phyloP scores from a whole-genome alignment of 1,140 invertebrate genomes.

The Micrasema minimum region DNA sequence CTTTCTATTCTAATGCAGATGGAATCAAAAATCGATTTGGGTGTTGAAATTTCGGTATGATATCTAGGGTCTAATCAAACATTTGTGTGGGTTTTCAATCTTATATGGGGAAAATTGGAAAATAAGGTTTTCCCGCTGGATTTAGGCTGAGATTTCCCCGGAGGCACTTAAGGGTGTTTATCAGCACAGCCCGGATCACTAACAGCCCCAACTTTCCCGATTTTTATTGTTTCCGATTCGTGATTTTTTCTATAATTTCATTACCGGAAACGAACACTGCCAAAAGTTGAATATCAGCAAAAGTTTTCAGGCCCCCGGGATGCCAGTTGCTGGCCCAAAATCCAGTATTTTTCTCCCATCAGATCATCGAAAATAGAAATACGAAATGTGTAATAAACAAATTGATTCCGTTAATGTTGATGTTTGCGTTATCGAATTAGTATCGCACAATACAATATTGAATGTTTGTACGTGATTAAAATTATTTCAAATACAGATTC shows the following conservation, averaged over 20 bases:
- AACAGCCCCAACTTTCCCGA: slow-evolving; percentile 11
- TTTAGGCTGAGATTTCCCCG: slow-evolving; percentile 19
- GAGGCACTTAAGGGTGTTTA: slow-evolving; percentile 28
- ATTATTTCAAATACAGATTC: too few species aligned
- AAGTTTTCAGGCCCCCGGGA: too few species aligned
- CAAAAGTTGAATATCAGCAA: too few species aligned
- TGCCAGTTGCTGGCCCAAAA: too few species aligned
- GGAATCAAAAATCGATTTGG: slow-evolving; percentile 13
- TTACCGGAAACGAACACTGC: background rate
- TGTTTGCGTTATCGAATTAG: too few species aligned
- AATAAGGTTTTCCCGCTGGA: slow-evolving; percentile 12
- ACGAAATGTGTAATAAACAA: too few species aligned
- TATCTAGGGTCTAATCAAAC: slow-evolving; percentile 20
- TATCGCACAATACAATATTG: too few species aligned
- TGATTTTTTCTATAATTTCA: slow-evolving; percentile 27
- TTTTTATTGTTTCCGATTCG: slow-evolving; percentile 13
- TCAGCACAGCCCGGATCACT: slow-evolving; percentile 21
- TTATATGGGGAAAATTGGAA: slow-evolving; percentile 20
- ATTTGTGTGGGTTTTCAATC: slow-evolving; percentile 14
- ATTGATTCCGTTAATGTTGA: too few species aligned
- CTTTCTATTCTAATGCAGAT: background rate
- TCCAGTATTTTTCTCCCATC: too few species aligned
- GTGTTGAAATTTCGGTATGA: slow-evolving; percentile 15
- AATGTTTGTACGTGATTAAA: too few species aligned
- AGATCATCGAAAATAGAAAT: too few species aligned